Conservation (phyloP, 2,797 vertebrate genomes). For the Propithecus perrieri region DNA sequence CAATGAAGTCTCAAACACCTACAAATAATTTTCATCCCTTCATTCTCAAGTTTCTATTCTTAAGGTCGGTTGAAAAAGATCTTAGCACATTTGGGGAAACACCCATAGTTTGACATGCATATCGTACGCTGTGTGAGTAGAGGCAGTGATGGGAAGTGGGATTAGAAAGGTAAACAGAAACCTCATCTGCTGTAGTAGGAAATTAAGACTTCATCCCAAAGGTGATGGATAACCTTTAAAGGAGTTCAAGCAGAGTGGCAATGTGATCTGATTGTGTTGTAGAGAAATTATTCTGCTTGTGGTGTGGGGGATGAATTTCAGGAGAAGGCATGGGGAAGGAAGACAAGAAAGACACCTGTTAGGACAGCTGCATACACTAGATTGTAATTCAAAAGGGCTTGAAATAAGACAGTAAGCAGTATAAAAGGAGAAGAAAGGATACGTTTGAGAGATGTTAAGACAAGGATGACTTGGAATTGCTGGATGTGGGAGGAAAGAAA, state of each 20-base stretch:
- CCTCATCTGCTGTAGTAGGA: background rate
- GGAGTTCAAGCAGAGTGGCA: background rate
- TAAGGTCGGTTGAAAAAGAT: background rate
- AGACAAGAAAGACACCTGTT: background rate
- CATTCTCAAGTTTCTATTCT: background rate
- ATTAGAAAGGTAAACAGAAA: background rate
- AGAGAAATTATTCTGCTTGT: background rate
- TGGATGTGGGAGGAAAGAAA: background rate
- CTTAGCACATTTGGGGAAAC: background rate
- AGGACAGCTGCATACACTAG: background rate
- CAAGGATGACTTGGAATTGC: background rate
- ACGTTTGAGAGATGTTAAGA: background rate
- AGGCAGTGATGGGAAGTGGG: background rate
- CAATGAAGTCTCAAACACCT: background rate
- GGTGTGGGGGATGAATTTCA: background rate
- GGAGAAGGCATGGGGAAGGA: background rate
- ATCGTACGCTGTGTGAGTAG: background rate
- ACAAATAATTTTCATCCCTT: background rate
- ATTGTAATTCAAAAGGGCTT: background rate
- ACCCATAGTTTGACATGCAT: background rate
- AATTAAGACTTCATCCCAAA: background rate
- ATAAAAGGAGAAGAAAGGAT: background rate
- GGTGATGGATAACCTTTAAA: background rate
- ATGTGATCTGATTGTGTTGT: background rate
- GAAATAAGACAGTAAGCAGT: conserved; percentile 21